Base-by-base conservation (phyloP, 1,140 invertebrate genomes). In the Dinothrombium tinctorium region DNA sequence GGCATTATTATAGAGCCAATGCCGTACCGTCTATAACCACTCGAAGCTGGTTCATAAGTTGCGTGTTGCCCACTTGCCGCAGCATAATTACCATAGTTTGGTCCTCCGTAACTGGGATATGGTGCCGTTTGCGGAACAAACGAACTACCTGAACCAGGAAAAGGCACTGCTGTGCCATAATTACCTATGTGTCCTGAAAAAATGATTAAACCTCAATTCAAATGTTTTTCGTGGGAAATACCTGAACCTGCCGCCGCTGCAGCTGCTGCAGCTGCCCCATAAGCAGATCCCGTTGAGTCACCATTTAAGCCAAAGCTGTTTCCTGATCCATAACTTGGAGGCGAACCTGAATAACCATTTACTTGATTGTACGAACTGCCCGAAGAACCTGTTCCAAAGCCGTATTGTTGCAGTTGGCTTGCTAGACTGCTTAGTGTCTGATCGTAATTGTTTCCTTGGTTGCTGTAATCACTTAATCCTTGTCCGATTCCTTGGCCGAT, bases 1-100 rank as follows among this genome's bases (percentile, higher is more conserved):
- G 52, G 52, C 52, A 54, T 52, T 22, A 54, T 48, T 12, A 53
- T 25, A 19, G 50, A 52, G 17, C 48, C 43, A 3, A 54, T 32
- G 9, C 52, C 52, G 24, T 48, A 53, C 29, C 47, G 45, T 37
- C 43, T 44, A 20, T 40, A 33, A 33, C 43, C 42, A 17, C 32
- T 28, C 5, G 42, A 19, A 1, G 45, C 6, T 15, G 45, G 29
- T 17, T 46, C 47, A 19, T 38, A 48, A 19, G 45, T 17, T 12
- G 41, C 17, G 22, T 49, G 47, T 21, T 31, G 25, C 17, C 31
- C 28, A 14, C 26, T 29, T 7, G 43, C 31, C 8, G 40, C 22
- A 12, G 25, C 26, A 25, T 42, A 42, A 24, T 19, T 36, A 39
- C 43, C 46, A 40, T 31, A 37, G n/a, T n/a, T n/a, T n/a, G n/a